Evolutionary conservation across 2,113 vertebrate species (phyloP).

Genomic region (Sorex fumeus): DNA sequence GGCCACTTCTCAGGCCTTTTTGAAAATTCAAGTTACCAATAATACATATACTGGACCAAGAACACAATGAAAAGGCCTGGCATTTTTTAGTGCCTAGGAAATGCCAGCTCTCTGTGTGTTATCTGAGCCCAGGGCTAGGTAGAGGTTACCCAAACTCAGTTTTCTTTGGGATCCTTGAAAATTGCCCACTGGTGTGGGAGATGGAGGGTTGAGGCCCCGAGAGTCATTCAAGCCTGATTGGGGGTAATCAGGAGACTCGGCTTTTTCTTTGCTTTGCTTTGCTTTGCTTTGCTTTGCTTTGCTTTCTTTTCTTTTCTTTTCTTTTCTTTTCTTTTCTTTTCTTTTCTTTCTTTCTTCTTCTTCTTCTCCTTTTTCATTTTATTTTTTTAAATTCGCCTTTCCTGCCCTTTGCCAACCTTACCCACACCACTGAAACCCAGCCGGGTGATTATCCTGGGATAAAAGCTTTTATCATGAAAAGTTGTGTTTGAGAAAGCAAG

Average conservation of each 20-base stretch:
- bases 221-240: background rate
- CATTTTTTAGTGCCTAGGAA: background rate
- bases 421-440: conserved; percentile 90
- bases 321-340: conserved; percentile 62
- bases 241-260: conserved; percentile 64
- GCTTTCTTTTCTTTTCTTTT: no score
- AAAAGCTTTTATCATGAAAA: conserved; percentile 94
- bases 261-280: conserved; percentile 72
- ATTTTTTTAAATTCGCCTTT: conserved; percentile 74
- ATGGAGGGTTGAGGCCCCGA: no score
- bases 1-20: background rate
- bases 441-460: conserved; percentile 95
- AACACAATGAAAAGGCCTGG: background rate
- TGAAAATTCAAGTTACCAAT: background rate
- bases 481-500: conserved; percentile 93
- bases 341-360: no score
- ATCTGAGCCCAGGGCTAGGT: accelerated
- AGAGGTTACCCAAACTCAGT: background rate
- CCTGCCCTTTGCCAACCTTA: conserved; percentile 80
- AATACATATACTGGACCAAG: background rate
- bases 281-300: conserved; percentile 35
- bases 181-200: no score
- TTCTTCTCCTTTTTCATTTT: conserved; percentile 38
- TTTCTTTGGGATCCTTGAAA: background rate
- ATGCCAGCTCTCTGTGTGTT: background rate